Percentiles rank a stretch among this genome's conserved stretches.
These are phyloP conservation scores for Volucella inflata DNA, from an alignment of 2,888 invertebrate species.

Conservation along the genomic window DNA sequence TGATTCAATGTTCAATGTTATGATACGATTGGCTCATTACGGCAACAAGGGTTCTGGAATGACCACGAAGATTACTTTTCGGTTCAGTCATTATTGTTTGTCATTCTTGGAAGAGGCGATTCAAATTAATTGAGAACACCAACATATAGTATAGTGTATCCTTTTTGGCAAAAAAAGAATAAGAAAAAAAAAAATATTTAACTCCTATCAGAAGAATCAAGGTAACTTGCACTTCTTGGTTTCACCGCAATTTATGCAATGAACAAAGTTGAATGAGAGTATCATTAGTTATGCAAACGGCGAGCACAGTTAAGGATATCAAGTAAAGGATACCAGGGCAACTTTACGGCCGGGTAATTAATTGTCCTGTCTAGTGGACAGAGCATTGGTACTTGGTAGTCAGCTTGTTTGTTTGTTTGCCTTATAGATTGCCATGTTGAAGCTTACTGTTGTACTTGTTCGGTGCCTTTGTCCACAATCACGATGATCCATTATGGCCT, in stretches of 20 bases:
- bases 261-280: slow-evolving; percentile 79
- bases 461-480: slow-evolving; percentile 67
- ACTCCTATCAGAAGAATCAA: slow-evolving; percentile 15
- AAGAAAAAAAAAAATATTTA: too few species aligned
- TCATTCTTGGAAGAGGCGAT: slow-evolving; percentile 67
- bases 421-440: slow-evolving; percentile 69
- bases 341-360: slow-evolving; percentile 72
- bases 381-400: slow-evolving; percentile 52
- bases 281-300: slow-evolving; percentile 73
- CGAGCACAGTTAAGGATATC: slow-evolving; percentile 15
- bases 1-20: slow-evolving; percentile 53
- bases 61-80: slow-evolving; percentile 72
- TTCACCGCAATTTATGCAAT: slow-evolving; percentile 83
- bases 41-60: slow-evolving; percentile 50
- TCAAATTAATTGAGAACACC: slow-evolving; percentile 69
- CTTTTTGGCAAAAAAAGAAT: too few species aligned
- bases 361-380: slow-evolving; percentile 73
- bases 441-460: slow-evolving; percentile 50
- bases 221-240: slow-evolving; percentile 31
- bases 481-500: slow-evolving; percentile 72
- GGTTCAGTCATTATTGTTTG: slow-evolving; percentile 72
- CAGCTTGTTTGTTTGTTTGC: slow-evolving; percentile 70
- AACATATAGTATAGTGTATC: too few species aligned
- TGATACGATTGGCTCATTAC: slow-evolving; percentile 71
- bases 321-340: slow-evolving; percentile 49